Evolutionary conservation across 2,888 invertebrate species (phyloP).

Genomic region (Rotaria macrura): DNA sequence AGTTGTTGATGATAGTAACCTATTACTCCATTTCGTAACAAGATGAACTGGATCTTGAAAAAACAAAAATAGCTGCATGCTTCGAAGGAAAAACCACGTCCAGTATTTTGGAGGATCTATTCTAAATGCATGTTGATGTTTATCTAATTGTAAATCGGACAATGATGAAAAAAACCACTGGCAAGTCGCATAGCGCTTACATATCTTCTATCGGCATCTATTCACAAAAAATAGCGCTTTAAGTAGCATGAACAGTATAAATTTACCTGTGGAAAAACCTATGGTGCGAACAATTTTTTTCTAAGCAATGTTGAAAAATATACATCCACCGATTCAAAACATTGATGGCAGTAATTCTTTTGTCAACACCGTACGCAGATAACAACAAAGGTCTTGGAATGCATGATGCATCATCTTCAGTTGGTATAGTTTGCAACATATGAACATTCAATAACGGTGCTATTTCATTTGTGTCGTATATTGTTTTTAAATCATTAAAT

Average conservation of each 20-base stretch:
- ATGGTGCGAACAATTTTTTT: neutral
- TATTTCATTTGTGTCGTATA: neutral
- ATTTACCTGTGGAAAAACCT: neutral
- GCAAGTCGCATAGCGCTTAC: neutral
- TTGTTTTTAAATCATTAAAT: neutral
- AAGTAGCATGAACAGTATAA: too few species aligned
- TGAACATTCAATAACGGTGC: neutral
- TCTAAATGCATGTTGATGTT: neutral
- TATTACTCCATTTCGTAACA: neutral
- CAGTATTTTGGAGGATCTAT: neutral
- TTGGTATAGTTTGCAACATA: neutral
- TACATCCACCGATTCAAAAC: neutral
- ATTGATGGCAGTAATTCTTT: neutral
- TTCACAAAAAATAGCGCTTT: neutral
- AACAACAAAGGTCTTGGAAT: neutral
- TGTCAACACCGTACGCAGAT: neutral
- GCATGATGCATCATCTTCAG: neutral
- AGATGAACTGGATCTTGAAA: neutral
- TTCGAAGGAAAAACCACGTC: neutral
- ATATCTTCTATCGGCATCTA: neutral
- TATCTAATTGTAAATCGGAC: neutral
- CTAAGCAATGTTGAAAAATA: neutral
- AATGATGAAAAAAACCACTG: neutral
- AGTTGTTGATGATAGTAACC: neutral
- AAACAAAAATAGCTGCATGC: neutral